Evolutionary conservation across 2,113 vertebrate species (phyloP).

Genomic region (Rafetus swinhoei): DNA sequence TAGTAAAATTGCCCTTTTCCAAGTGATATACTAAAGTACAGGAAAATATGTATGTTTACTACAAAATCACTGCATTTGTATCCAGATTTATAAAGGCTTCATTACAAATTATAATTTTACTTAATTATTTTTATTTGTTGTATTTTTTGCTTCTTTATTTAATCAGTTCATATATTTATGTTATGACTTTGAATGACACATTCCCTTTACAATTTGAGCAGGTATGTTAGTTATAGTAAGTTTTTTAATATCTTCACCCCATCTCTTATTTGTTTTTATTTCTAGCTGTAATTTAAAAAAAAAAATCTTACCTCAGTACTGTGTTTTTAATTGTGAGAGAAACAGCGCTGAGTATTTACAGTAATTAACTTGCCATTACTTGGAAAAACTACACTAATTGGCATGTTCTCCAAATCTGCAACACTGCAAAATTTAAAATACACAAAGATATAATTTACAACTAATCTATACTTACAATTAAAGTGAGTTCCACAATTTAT

Average conservation of each 20-base stretch:
- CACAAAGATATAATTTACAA: slow-evolving; percentile 84
- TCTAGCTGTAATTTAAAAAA: background rate
- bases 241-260: background rate
- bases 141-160: background rate
- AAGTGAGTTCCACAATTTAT: slow-evolving; percentile 81
- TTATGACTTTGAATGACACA: background rate
- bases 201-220: background rate
- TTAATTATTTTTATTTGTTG: background rate
- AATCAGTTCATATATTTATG: background rate
- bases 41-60: background rate
- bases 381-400: slow-evolving; percentile 82
- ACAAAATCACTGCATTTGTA: background rate
- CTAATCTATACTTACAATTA: slow-evolving; percentile 83
- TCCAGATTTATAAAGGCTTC: fast-evolving
- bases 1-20: background rate
- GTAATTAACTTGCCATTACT: slow-evolving; percentile 85
- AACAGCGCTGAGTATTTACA: slow-evolving; percentile 73
- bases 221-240: background rate
- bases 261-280: slow-evolving; percentile 7
- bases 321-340: slow-evolving; percentile 77
- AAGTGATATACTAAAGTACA: background rate
- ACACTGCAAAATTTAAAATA: slow-evolving; percentile 86
- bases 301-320: slow-evolving; percentile 34
- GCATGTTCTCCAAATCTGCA: slow-evolving; percentile 80
- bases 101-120: background rate